These are phyloP conservation scores for Melipona beecheii DNA, from an alignment of 2,888 invertebrate species.

Conservation along the genomic window DNA sequence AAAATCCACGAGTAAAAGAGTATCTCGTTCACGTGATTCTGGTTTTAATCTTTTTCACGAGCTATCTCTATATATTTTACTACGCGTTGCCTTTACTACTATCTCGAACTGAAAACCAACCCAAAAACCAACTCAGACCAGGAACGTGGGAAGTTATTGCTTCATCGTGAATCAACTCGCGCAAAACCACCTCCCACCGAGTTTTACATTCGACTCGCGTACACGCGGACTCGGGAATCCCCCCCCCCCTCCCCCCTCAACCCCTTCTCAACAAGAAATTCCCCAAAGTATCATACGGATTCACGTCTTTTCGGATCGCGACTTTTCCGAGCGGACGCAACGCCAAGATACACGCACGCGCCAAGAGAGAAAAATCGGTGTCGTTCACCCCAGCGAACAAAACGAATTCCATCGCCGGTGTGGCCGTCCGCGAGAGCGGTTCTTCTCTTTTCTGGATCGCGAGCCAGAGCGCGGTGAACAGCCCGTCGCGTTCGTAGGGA, in stretches of 20 bases:
- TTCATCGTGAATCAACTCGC: neutral
- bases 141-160: neutral
- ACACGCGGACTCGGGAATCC: neutral
- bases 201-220: neutral
- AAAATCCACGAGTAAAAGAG: neutral
- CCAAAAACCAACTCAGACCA: neutral
- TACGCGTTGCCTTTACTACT: too few species aligned
- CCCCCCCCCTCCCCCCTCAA: neutral
- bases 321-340: conserved; percentile 9
- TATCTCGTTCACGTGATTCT: neutral
- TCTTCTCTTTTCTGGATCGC: conserved; percentile 61
- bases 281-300: neutral
- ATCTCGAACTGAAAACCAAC: too few species aligned
- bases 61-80: neutral
- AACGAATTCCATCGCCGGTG: conserved; percentile 70
- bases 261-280: neutral
- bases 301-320: neutral
- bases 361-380: conserved; percentile 54
- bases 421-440: conserved; percentile 66
- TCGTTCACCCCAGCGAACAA: conserved; percentile 64
- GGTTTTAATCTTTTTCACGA: neutral
- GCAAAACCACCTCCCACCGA: neutral
- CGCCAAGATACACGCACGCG: neutral
- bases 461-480: conserved; percentile 47
- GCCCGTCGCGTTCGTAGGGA: conserved; percentile 67